Percentiles rank a stretch among this genome's conserved stretches.
Evolutionary conservation across 2,888 invertebrate species (phyloP).

Genomic region (Lasioglossum figueresi): DNA sequence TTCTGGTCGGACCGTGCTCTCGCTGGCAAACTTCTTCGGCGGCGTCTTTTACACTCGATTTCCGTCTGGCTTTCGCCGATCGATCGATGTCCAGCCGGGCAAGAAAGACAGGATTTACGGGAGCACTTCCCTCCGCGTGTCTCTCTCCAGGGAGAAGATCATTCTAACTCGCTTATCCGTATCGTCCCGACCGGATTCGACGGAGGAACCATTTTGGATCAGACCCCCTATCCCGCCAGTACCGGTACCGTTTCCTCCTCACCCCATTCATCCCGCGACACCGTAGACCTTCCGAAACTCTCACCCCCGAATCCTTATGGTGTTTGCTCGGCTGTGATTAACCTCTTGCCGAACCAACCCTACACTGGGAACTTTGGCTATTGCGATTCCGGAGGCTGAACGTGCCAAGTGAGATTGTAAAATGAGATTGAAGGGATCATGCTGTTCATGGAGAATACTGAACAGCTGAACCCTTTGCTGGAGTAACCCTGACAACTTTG

Average conservation of each 20-base stretch:
- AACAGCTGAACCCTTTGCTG: no score
- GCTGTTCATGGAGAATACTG: no score
- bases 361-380: not conserved
- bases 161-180: slow-evolving; percentile 14
- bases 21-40: slow-evolving; percentile 3
- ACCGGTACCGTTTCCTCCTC: slow-evolving; percentile 1
- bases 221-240: not conserved
- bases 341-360: not conserved
- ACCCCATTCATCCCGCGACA: slow-evolving; percentile 31
- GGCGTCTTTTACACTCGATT: slow-evolving; percentile 13
- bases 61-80: slow-evolving; percentile 21
- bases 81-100: slow-evolving; percentile 22
- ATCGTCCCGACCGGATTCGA: slow-evolving; percentile 23
- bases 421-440: not conserved
- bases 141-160: slow-evolving; percentile 5
- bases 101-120: slow-evolving; percentile 26
- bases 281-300: slow-evolving; percentile 28
- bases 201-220: slow-evolving; percentile 55
- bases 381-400: not conserved
- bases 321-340: not conserved
- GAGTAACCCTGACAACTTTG: no score
- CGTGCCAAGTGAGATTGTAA: not conserved
- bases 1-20: not conserved
- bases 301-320: not conserved
- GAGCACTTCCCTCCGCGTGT: not conserved